phyloP scores from a whole-genome alignment of 2,113 vertebrate genomes.

The Fregata magnificens region DNA sequence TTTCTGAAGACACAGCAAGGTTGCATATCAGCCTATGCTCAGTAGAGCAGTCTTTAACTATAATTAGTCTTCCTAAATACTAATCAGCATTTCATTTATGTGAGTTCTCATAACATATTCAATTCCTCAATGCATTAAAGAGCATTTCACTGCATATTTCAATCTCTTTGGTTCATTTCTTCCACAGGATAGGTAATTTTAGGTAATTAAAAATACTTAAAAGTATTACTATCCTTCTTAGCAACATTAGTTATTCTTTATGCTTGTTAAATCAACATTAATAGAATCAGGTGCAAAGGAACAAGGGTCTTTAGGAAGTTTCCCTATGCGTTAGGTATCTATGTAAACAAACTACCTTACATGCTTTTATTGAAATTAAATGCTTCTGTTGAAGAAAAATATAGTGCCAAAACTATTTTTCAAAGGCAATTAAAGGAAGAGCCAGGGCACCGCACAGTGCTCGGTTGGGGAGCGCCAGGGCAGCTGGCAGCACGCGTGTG shows the following conservation, averaged over 20 bases:
- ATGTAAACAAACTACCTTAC: not conserved
- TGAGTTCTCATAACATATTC: not conserved
- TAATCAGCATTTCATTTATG: not conserved
- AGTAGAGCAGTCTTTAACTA: not conserved
- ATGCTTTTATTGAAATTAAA: not conserved
- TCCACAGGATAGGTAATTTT: not conserved
- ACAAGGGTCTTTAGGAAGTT: not conserved
- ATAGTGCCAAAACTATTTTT: not conserved
- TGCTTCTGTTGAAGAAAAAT: not conserved
- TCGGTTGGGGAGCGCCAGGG: fast-evolving
- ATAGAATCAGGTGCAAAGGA: not conserved
- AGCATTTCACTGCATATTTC: not conserved
- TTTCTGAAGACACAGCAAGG: not conserved
- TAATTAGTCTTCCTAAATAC: conserved; percentile 22
- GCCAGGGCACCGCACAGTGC: fast-evolving
- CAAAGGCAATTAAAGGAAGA: not conserved
- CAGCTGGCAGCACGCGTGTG: fast-evolving
- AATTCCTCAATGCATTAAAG: not conserved
- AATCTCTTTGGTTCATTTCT: not conserved
- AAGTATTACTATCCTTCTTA: not conserved
- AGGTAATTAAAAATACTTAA: not conserved
- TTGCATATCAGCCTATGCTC: not conserved
- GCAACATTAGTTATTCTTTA: not conserved
- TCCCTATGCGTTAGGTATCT: not conserved
- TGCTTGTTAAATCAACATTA: not conserved